These are phyloP conservation scores for Gerris lacustris DNA, from an alignment of 2,888 invertebrate genomes.

Conservation along the genomic window DNA sequence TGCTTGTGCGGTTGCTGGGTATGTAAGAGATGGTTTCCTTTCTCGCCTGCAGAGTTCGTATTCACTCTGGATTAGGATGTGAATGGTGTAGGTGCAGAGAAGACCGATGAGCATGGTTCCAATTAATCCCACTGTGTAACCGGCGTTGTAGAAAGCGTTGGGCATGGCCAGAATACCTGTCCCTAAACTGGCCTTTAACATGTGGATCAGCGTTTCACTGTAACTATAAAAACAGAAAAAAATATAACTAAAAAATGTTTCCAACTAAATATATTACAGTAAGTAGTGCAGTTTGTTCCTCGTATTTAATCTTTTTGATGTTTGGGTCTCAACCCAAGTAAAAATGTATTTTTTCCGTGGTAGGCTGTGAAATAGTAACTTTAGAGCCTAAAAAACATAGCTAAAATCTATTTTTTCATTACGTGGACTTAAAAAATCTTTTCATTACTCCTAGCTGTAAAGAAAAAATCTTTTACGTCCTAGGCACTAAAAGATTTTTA, in stretches of 20 bases:
- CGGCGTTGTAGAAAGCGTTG: slow-evolving; percentile 69
- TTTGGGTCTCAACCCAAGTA: too few species aligned
- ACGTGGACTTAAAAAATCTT: too few species aligned
- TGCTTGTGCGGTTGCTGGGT: slow-evolving; percentile 67
- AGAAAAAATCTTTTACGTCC: too few species aligned
- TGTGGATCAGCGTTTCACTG: slow-evolving; percentile 65
- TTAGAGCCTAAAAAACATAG: too few species aligned
- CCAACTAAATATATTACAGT: too few species aligned
- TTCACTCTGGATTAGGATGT: slow-evolving; percentile 57
- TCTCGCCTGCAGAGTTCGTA: slow-evolving; percentile 42
- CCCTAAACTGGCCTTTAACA: slow-evolving; percentile 80
- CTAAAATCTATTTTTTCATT: too few species aligned
- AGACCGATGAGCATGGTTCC: slow-evolving; percentile 74
- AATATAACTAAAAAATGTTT: background rate
- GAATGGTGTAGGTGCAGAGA: slow-evolving; percentile 88
- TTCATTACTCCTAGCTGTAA: too few species aligned
- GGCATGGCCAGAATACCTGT: slow-evolving; percentile 89
- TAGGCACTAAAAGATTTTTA: too few species aligned
- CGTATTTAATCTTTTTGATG: too few species aligned
- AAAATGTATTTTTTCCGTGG: too few species aligned
- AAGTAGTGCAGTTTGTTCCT: too few species aligned
- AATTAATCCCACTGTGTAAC: slow-evolving; percentile 63
- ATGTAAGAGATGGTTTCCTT: slow-evolving; percentile 53
- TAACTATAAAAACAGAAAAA: slow-evolving; percentile 45
- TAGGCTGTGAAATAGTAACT: too few species aligned